Conservation (phyloP, 2,797 vertebrate genomes). For the Salmo trutta region DNA sequence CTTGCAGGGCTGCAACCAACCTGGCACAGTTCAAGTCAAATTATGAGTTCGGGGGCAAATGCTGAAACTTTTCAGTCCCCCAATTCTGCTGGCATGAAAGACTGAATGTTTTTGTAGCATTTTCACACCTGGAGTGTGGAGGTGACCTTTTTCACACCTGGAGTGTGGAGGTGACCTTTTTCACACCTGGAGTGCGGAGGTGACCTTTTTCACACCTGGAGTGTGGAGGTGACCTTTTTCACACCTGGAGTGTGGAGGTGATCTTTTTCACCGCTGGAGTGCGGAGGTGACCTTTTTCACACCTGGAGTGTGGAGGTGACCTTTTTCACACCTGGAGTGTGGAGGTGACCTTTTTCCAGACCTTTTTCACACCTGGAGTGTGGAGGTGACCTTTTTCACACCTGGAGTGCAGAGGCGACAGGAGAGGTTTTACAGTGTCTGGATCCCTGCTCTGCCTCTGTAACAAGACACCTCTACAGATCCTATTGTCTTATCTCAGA, state of each 20-base stretch:
- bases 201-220: slow-evolving; percentile 62
- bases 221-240: slow-evolving; percentile 43
- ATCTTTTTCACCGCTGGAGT: slow-evolving; percentile 59
- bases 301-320: slow-evolving; percentile 63
- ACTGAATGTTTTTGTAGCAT: slow-evolving; percentile 32
- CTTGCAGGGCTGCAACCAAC: slow-evolving; percentile 65
- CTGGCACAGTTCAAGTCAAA: slow-evolving; percentile 64
- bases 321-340: slow-evolving; percentile 58
- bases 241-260: slow-evolving; percentile 65
- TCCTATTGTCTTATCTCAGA: slow-evolving; percentile 73
- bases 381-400: slow-evolving; percentile 60
- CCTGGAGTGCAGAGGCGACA: slow-evolving; percentile 61
- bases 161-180: slow-evolving; percentile 48
- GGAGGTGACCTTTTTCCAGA: slow-evolving; percentile 48
- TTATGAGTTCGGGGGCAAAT: slow-evolving; percentile 62
- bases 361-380: slow-evolving; percentile 64
- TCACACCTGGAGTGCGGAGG: slow-evolving; percentile 62
- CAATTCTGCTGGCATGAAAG: slow-evolving; percentile 48
- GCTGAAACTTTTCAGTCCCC: slow-evolving; percentile 37
- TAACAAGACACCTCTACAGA: slow-evolving; percentile 67
- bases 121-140: slow-evolving; percentile 66
- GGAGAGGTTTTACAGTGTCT: slow-evolving; percentile 54
- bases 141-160: slow-evolving; percentile 66
- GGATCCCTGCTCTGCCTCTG: slow-evolving; percentile 31
- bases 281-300: slow-evolving; percentile 50